A percentile compares a stretch with the other conserved stretches of the same genome.
Conservation (phyloP, 1,140 invertebrate species). For the Drosophila mojavensis region DNA sequence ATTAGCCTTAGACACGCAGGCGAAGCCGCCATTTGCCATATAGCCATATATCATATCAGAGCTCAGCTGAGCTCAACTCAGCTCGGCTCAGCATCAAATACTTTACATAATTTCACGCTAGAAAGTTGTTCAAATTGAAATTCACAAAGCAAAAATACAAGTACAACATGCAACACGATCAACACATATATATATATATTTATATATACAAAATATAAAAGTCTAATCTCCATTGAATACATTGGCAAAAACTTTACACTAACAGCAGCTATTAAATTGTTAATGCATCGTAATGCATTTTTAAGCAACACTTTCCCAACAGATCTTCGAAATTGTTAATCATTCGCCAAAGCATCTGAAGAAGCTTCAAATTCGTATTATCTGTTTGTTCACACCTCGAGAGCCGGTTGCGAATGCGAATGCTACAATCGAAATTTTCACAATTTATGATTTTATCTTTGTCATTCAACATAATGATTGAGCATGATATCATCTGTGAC, state of each 20-base stretch:
- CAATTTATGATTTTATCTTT: not conserved
- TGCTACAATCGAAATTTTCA: constrained; percentile 1
- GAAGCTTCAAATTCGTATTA: not conserved
- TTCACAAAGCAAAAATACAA: constrained; percentile 47
- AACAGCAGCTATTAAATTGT: constrained; percentile 62
- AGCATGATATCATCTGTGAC: not conserved
- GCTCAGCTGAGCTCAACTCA: no score
- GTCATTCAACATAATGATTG: not conserved
- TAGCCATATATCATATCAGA: not conserved
- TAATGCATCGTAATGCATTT: constrained; percentile 73
- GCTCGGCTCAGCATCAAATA: constrained; percentile 35
- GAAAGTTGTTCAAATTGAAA: constrained; percentile 78
- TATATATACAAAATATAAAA: not conserved
- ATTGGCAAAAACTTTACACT: no score
- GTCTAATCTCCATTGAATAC: constrained; percentile 26
- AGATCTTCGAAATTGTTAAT: constrained; percentile 12
- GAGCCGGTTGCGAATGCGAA: not conserved
- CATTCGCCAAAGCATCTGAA: not conserved
- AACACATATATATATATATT: constrained; percentile 9
- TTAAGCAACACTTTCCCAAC: constrained; percentile 67
- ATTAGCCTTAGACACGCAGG: constrained; percentile 66
- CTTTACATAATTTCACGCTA: constrained; percentile 77
- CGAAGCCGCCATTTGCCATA: constrained; percentile 12
- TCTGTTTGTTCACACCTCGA: not conserved
- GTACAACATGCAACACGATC: constrained; percentile 24